Base-by-base conservation (phyloP, 2,797 vertebrate species). In the Limnodromus scolopaceus region DNA sequence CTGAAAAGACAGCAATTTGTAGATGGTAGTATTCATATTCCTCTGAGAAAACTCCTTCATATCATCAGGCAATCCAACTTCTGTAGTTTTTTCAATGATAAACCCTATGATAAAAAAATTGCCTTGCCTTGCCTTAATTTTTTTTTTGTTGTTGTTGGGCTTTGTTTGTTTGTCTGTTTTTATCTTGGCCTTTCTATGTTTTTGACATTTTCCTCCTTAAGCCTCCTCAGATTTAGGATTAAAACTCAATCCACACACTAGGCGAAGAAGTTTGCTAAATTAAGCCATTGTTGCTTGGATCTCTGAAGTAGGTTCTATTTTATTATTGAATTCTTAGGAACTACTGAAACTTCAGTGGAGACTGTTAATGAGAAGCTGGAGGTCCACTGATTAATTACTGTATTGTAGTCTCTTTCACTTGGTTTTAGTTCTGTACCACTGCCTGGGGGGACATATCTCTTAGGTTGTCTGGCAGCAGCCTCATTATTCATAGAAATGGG, bases 401-500 rank as follows among this genome's bases (percentile, higher is more conserved):
- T 76, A 48, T 61, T 83, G 53, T 53, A 74, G n/a, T 80, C 23
- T 87, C 60, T 76, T 91, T 91, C 64, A 60, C 78, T 92, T 64
- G 22, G 16, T 84, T 96, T 91, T 77, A 63, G 30, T 91, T 93
- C 68, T 91, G 14, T 95, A 77, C 55, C 27, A 16, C 84, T 76
- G 87, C 94, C 95, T 80, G 51, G 27, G 39, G 95, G 75, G 36
- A 91, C 32, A 24, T 46, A 87, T 70, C 82, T 93, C 87, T 85
- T 79, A 77, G 60, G 54, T 25, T 95, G 57, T 95, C 75, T 91
- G 68, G 41, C 39, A 95, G 82, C 25, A 91, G 89, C 60, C 82
- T 95, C 78, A 66, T 93, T 96, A 95, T 91, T 95, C 92, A 87
- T 20, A 89, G 82, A 89, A 96, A 92, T 27, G 10, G 43, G 60